Base-by-base conservation (phyloP, 2,797 vertebrate species). In the Scolopax bukidnonensis region DNA sequence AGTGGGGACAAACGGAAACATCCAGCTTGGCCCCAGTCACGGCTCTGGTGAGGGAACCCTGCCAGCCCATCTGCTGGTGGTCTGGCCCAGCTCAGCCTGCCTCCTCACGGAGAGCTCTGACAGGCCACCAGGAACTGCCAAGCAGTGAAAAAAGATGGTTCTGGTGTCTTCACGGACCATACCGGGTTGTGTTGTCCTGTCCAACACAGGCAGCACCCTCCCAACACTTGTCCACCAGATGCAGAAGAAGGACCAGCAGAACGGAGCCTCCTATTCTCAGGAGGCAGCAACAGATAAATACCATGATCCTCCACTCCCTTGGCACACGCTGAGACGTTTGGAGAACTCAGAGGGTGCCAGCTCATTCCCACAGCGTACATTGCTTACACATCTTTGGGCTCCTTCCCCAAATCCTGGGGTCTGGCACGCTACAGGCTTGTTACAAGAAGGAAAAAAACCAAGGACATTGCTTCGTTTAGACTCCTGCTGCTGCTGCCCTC, bases 21-120 rank as follows among this genome's bases (percentile, higher is more conserved):
- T 88, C 85, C 69, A 95, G 79, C 84, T 88, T 96, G 95, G 92
- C 92, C 85, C 19, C 6, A 1, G 51, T 6, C 41, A 16, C 7
- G 30, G 60, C 82, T 89, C 36, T n/a, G 24, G 65, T 78, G 15
- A 89, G 32, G 80, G 75, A 96, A 75, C 14, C 16, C 73, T 81
- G 93, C 90, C 96, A 96, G 94, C 33, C 68, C 61, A 87, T 88
- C 76, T 86, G 87, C 57, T 73, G 85, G 75, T 6, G 78, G 92
- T 53, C 82, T 91, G 94, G 89, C 87, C 78, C 50, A 81, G 84
- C 82, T 89, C 89, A 75, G 73, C 30, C 65, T 88, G 79, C 38
- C 69, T 87, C 63, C 33, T 3, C 1, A 3, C 38, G 7, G 63
- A 63, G 74, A 87, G 48, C 43, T 92, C 89, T 38, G 48, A 74